Conservation (phyloP, 1,140 invertebrate genomes). For the Caenorhabditis briggsae region DNA sequence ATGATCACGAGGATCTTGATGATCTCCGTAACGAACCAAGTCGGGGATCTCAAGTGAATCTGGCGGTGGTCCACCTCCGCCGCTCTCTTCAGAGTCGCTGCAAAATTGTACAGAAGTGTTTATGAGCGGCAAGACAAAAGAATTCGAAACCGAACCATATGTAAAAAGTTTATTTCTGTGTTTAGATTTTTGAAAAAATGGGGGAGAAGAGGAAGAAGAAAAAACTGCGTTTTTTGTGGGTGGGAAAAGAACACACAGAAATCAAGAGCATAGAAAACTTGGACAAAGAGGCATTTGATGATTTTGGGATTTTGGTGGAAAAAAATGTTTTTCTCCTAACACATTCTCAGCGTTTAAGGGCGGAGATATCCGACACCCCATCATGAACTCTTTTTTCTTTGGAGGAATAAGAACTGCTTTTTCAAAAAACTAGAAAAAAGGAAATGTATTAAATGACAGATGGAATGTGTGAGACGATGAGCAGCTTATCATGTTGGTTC, state of each 20-base stretch:
- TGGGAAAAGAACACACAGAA: slow-evolving; percentile 52
- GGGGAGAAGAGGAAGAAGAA: neutral
- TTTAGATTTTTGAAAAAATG: slow-evolving; percentile 23
- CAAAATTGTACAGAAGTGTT: neutral
- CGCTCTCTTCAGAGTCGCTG: slow-evolving; percentile 54
- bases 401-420: neutral
- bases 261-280: slow-evolving; percentile 51
- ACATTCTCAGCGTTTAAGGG: slow-evolving; percentile 53
- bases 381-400: slow-evolving; percentile 53
- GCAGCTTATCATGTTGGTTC: slow-evolving; percentile 45
- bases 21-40: slow-evolving; percentile 31
- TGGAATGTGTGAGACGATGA: slow-evolving; percentile 26
- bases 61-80: slow-evolving; percentile 39
- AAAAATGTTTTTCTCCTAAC: slow-evolving; percentile 30
- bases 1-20: slow-evolving; percentile 10
- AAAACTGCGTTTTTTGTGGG: neutral
- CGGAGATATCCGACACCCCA: slow-evolving; percentile 49
- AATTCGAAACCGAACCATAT: slow-evolving; percentile 43
- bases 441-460: slow-evolving; percentile 16
- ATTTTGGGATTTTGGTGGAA: neutral
- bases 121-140: neutral
- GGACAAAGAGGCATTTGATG: slow-evolving; percentile 51
- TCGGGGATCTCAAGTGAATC: slow-evolving; percentile 46
- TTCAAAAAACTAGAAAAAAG: slow-evolving; percentile 25
- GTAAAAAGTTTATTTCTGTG: neutral